Conservation (phyloP, 2,113 vertebrate species). For the Nycticryphes semicollaris region DNA sequence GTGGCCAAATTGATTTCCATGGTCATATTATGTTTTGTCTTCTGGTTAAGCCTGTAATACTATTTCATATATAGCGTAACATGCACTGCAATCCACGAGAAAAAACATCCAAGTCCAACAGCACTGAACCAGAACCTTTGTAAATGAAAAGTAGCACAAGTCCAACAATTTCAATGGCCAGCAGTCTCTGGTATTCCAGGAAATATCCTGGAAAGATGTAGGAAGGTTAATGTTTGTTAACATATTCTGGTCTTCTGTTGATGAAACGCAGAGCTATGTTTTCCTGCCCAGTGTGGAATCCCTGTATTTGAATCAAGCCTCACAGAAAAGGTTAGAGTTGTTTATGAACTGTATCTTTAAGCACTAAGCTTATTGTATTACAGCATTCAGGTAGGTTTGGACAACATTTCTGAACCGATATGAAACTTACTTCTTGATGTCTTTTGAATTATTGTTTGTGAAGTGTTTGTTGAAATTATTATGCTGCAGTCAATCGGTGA, state of each 20-base stretch:
- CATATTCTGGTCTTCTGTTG: neutral
- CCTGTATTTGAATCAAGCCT: neutral
- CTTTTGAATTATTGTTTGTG: neutral
- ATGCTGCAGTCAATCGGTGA: neutral
- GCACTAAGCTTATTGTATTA: neutral
- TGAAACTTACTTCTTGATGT: neutral
- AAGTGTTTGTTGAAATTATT: neutral
- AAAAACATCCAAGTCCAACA: neutral
- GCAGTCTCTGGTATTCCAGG: neutral
- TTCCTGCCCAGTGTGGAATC: neutral
- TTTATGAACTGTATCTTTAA: neutral
- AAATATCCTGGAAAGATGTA: neutral
- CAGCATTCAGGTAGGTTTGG: neutral
- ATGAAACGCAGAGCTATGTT: neutral
- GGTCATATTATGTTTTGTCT: neutral
- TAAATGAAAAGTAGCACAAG: neutral
- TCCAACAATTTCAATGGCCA: neutral
- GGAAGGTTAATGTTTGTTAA: neutral
- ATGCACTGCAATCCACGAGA: neutral
- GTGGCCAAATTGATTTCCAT: neutral
- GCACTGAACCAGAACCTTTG: neutral
- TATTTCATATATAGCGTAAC: neutral
- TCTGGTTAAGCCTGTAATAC: neutral
- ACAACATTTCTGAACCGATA: neutral
- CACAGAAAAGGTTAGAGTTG: neutral